Percentiles rank a stretch among this genome's conserved stretches.
Evolutionary conservation across 2,888 invertebrate genomes (phyloP).

Genomic region (Hoplodrina ambigua): DNA sequence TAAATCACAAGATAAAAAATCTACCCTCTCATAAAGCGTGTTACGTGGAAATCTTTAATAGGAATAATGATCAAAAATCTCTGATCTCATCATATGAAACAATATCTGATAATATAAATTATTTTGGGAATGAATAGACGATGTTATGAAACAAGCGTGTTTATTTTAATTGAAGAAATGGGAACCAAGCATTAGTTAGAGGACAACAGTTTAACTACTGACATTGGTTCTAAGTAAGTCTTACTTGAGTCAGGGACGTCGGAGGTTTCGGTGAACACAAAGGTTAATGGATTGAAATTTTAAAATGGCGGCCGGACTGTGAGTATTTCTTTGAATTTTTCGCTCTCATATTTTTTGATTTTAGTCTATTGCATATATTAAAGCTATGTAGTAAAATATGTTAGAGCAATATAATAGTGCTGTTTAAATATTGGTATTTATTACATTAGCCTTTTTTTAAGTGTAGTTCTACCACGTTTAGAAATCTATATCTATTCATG

Average conservation of each 20-base stretch:
- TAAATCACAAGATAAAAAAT: neutral
- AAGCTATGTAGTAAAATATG: too few species aligned
- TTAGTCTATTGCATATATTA: neutral
- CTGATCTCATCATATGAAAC: neutral
- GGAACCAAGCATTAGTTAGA: conserved; percentile 5
- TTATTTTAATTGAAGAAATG: conserved; percentile 10
- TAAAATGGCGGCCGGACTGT: conserved; percentile 71
- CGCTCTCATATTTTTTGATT: neutral
- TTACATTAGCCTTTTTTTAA: too few species aligned
- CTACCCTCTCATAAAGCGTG: neutral
- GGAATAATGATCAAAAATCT: neutral
- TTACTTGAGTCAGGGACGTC: neutral
- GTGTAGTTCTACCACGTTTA: too few species aligned
- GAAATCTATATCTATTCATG: too few species aligned
- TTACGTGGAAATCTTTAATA: neutral
- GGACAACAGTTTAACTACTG: neutral
- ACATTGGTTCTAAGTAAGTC: conserved; percentile 8
- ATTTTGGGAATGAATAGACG: conserved; percentile 4
- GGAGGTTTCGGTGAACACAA: neutral
- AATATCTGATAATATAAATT: neutral
- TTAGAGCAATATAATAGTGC: too few species aligned
- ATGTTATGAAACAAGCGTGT: conserved; percentile 17
- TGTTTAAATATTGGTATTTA: too few species aligned
- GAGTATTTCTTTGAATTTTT: conserved; percentile 62
- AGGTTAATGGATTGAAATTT: neutral